Conservation (phyloP, 2,888 invertebrate species). For the Archips crataeganus region DNA sequence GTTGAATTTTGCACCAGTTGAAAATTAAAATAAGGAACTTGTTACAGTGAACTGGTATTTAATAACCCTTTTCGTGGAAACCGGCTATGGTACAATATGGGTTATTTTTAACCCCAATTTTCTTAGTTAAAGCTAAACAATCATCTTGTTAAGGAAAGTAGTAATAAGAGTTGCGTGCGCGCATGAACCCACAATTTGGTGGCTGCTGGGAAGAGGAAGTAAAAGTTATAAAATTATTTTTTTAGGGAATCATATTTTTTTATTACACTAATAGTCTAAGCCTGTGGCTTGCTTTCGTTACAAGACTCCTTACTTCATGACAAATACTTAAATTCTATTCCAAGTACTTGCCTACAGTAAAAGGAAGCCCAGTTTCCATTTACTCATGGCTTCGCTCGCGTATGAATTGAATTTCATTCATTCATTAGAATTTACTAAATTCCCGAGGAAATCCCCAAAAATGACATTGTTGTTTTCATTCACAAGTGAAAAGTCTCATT, state of each 20-base stretch:
- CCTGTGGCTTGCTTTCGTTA: too few relatives aligned
- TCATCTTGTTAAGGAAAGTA: slow-evolving; percentile 31
- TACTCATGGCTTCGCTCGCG: too few relatives aligned
- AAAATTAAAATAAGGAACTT: neutral
- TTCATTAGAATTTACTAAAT: too few relatives aligned
- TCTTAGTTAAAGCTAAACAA: slow-evolving; percentile 26
- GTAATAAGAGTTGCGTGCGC: slow-evolving; percentile 24
- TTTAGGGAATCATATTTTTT: neutral
- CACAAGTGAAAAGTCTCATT: too few relatives aligned
- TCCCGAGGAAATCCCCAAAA: too few relatives aligned
- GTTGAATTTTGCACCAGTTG: neutral
- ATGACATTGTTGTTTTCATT: too few relatives aligned
- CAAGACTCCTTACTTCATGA: too few relatives aligned
- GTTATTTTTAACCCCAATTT: slow-evolving; percentile 35
- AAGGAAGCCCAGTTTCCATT: too few relatives aligned
- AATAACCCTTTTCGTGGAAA: slow-evolving; percentile 20
- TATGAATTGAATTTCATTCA: too few relatives aligned
- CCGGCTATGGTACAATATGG: slow-evolving; percentile 29
- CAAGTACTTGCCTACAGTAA: too few relatives aligned
- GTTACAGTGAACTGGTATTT: neutral
- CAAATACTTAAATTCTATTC: too few relatives aligned
- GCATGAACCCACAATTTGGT: slow-evolving; percentile 7
- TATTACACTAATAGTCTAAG: neutral
- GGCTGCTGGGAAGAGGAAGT: slow-evolving; percentile 15
- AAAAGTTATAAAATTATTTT: neutral